These are phyloP conservation scores for pig (Sus scrofa) DNA, from an alignment of 2,113 vertebrate species.

Conservation along the genomic window DNA sequence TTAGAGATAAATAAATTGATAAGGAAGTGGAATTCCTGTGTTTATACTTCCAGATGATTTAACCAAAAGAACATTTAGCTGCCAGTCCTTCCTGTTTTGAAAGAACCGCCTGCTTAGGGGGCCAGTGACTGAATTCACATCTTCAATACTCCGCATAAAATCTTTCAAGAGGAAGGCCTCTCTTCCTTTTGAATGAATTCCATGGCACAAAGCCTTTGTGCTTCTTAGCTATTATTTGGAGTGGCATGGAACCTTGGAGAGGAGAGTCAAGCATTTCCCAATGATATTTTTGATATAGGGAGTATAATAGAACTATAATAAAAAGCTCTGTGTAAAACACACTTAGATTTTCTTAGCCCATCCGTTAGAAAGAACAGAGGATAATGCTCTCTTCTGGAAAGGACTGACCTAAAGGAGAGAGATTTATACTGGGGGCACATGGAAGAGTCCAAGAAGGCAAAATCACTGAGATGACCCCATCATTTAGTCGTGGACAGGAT, in stretches of 20 bases:
- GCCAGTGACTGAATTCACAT: neutral
- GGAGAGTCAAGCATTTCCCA: neutral
- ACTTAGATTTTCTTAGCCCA: neutral
- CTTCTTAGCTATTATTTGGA: neutral
- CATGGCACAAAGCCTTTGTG: neutral
- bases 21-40: slow-evolving; percentile 76
- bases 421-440: neutral
- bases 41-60: slow-evolving; percentile 71
- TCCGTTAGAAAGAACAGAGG: neutral
- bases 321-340: neutral
- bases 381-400: slow-evolving; percentile 46
- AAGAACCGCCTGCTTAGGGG: slow-evolving; percentile 48
- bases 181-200: neutral
- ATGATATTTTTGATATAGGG: neutral
- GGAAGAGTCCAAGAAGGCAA: slow-evolving; percentile 32
- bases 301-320: neutral
- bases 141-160: slow-evolving; percentile 22
- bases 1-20: slow-evolving; percentile 61
- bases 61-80: slow-evolving; percentile 73
- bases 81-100: slow-evolving; percentile 80
- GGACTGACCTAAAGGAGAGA: neutral
- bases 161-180: neutral
- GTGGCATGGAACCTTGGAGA: neutral
- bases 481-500: slow-evolving; percentile 49
- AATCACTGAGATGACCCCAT: neutral